Evolutionary conservation across 2,888 invertebrate species (phyloP), one percentile per base, ranked within the genome.

Genomic region (Eudemis profundana): DNA sequence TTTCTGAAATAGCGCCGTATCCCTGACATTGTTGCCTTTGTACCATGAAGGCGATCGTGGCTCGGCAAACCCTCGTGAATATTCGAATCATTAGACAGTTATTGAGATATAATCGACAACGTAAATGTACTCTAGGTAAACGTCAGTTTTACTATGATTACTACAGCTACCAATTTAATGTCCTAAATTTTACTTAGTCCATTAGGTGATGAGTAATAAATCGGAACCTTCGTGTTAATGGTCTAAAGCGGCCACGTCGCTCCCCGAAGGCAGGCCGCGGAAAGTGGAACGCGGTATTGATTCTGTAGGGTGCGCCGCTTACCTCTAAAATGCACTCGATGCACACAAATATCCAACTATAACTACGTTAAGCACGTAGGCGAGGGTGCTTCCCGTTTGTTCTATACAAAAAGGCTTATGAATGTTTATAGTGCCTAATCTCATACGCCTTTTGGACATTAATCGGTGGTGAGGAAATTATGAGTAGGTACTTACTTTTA

Each of bases 201-300:
- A 33, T 33, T 33, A 33, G 33, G 7, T 33, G 10, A 33, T 8
- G 10, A 8, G 33, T 8, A 23, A 23, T 23, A 23, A 15, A 17
- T 7, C 42, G 40, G 2, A 15, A 44, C 19, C 19, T 19, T 10
- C 33, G 33, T 17, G 17, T 44, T 19, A 19, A 50, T 50, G 50
- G 50, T 33, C 12, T 49, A 29, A 50, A 12, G 17, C 10, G n/a
- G n/a, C 29, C 17, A 29, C 19, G 17, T 46, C 38, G 19, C 51
- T 17, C 17, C 49, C 40, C 7, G 33, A 27, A 29, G 42, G 53
- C 53, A 67, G 60, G 60, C 54, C 51, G 56, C 33, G 42, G 46
- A 76, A 82, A 80, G 72, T 83, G 69, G 82, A 83, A 67, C 83
- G 74, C 67, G 66, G 77, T 82, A 83, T 83, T 79, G 83, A 83